A percentile compares a stretch with the other conserved stretches of the same genome.
Conservation (phyloP, 2,888 invertebrate genomes). For the Melanargia galathea region DNA sequence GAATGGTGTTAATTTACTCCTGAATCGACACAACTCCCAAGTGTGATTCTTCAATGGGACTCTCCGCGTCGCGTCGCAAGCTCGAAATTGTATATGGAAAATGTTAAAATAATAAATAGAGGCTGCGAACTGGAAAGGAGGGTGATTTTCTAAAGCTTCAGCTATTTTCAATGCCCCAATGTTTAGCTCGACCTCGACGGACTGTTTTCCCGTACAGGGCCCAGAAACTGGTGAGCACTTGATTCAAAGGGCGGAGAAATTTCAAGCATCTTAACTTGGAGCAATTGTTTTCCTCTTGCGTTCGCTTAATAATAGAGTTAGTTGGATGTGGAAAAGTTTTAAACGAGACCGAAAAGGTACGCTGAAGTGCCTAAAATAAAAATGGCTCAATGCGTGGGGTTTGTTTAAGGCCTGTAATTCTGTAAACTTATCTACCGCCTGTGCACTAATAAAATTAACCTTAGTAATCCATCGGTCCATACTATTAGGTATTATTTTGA, state of each 20-base stretch:
- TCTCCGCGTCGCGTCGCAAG: constrained; percentile 65
- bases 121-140: constrained; percentile 69
- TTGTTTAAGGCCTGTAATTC: background rate
- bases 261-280: constrained; percentile 46
- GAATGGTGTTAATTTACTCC: constrained; percentile 75
- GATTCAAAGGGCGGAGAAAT: constrained; percentile 36
- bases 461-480: no score
- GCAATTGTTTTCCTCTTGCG: constrained; percentile 31
- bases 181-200: constrained; percentile 70
- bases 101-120: constrained; percentile 76
- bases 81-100: constrained; percentile 72
- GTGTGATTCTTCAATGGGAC: constrained; percentile 68
- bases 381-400: background rate
- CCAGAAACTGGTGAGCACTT: constrained; percentile 36
- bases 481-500: no score
- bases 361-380: constrained; percentile 32
- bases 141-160: constrained; percentile 79
- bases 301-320: constrained; percentile 24
- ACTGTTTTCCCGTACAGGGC: constrained; percentile 69
- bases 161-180: constrained; percentile 72
- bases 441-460: no score
- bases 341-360: constrained; percentile 11
- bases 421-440: no score
- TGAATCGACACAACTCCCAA: constrained; percentile 65
- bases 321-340: constrained; percentile 41